phyloP scores from a whole-genome alignment of 2,888 invertebrate genomes.

The Drosophila niveifrons region DNA sequence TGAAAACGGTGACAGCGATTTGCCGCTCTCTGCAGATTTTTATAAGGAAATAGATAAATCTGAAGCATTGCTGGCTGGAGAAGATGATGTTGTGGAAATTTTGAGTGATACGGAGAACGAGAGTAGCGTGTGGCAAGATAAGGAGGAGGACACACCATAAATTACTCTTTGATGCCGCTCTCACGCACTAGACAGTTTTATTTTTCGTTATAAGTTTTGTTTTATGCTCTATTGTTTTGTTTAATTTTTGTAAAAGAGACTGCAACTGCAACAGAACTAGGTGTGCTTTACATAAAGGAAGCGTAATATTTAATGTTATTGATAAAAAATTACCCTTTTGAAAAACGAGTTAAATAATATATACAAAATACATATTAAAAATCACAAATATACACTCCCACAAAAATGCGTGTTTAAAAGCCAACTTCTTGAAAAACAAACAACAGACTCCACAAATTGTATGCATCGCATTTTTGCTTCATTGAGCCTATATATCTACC shows the following conservation, averaged over 20 bases:
- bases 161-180: conserved; percentile 44
- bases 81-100: conserved; percentile 67
- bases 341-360: conserved; percentile 48
- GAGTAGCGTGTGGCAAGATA: conserved; percentile 73
- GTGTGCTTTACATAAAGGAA: conserved; percentile 76
- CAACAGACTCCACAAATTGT: conserved; percentile 5
- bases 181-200: conserved; percentile 63
- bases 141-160: conserved; percentile 68
- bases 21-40: conserved; percentile 54
- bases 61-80: conserved; percentile 52
- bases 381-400: conserved; percentile 39
- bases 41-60: conserved; percentile 57
- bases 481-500: conserved; percentile 47
- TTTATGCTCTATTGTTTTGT: conserved; percentile 66
- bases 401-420: conserved; percentile 30
- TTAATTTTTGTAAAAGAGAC: conserved; percentile 75
- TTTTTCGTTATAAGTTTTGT: conserved; percentile 63
- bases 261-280: conserved; percentile 71
- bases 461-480: conserved; percentile 63
- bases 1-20: conserved; percentile 58
- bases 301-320: conserved; percentile 60
- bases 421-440: conserved; percentile 27
- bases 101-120: conserved; percentile 73
- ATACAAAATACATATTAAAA: conserved; percentile 41
- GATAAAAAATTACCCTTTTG: conserved; percentile 33